phyloP scores from a whole-genome alignment of 2,113 vertebrate species.

The Tyrannus savana region DNA sequence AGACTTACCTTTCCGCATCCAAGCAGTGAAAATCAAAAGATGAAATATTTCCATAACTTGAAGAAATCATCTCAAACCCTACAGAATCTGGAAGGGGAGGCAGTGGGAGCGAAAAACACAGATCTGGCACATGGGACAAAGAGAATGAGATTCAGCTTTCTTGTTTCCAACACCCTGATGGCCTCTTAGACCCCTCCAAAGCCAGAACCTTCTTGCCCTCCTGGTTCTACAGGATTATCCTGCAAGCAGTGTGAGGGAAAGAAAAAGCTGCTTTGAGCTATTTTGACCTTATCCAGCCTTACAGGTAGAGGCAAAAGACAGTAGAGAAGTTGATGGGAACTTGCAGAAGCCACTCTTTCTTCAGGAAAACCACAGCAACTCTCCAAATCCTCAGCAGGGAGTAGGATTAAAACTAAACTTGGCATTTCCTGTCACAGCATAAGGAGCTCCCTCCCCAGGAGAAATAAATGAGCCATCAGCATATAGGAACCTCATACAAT shows the following conservation, averaged over 20 bases:
- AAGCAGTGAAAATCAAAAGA: neutral
- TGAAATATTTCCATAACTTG: neutral
- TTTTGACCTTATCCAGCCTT: neutral
- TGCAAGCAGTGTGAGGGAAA: neutral
- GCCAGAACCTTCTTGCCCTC: neutral
- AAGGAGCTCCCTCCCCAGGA: neutral
- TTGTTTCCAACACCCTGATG: neutral
- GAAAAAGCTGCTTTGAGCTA: neutral
- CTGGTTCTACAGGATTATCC: neutral
- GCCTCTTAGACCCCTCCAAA: neutral
- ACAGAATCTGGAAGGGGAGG: neutral
- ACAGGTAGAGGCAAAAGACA: neutral
- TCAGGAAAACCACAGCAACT: neutral
- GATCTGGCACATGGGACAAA: neutral
- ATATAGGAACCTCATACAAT: neutral
- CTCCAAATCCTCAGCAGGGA: neutral
- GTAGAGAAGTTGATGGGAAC: neutral
- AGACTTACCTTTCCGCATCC: neutral
- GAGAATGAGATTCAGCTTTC: neutral
- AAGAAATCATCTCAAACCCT: fast-evolving
- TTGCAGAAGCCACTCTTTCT: neutral
- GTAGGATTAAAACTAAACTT: neutral
- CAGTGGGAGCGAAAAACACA: neutral
- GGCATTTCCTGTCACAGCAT: neutral
- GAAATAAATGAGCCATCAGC: neutral